Evolutionary conservation across 2,888 invertebrate species (phyloP).

Genomic region (Caenorhabditis wallacei): DNA sequence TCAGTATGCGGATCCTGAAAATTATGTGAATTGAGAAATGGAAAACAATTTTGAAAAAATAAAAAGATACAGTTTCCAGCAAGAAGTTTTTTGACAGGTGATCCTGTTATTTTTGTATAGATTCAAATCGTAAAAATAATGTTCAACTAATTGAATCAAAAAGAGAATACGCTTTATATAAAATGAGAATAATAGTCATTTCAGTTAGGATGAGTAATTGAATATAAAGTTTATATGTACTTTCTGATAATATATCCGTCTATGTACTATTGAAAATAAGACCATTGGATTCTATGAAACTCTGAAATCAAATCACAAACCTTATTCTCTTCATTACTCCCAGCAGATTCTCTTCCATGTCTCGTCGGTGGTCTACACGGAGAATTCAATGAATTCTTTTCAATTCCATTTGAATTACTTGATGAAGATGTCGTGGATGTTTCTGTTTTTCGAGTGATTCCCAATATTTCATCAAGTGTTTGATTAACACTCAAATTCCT

Average conservation of each 20-base stretch:
- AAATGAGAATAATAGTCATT: neutral
- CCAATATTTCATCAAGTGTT: conserved; percentile 66
- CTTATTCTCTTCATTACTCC: conserved; percentile 68
- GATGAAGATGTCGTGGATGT: conserved; percentile 5
- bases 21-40: neutral
- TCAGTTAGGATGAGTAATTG: neutral
- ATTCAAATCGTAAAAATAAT: too few species aligned
- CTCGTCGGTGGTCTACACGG: conserved; percentile 67
- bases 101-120: neutral
- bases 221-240: neutral
- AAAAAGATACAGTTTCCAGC: too few species aligned
- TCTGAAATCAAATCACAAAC: neutral
- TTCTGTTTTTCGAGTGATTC: conserved; percentile 10
- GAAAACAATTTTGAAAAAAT: neutral
- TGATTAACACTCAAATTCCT: conserved; percentile 61
- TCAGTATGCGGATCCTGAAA: conserved; percentile 30
- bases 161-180: neutral
- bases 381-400: conserved; percentile 53
- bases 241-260: neutral
- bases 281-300: too few species aligned
- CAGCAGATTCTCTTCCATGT: conserved; percentile 67
- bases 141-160: neutral
- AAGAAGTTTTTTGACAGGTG: too few species aligned
- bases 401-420: conserved; percentile 13
- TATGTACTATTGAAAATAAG: neutral